Percentiles rank a stretch among this genome's conserved stretches.
These are phyloP conservation scores for Chrysodeixis includens DNA, from an alignment of 2,888 invertebrate genomes.

Conservation along the genomic window DNA sequence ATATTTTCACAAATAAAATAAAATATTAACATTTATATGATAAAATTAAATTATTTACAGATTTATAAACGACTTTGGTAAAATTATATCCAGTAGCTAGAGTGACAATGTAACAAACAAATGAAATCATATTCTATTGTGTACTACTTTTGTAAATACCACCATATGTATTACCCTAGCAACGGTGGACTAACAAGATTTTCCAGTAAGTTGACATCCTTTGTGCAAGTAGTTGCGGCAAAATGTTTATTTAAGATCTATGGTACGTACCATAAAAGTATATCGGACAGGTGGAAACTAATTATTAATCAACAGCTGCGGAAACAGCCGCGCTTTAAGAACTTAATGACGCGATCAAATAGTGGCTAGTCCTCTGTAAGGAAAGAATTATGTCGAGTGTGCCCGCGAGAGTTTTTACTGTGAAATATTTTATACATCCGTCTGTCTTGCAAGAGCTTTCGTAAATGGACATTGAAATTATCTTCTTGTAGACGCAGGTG, in stretches of 20 bases:
- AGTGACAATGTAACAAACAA: too few relatives aligned
- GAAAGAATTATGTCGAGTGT: constrained; percentile 58
- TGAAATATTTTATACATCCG: constrained; percentile 56
- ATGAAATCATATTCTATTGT: too few relatives aligned
- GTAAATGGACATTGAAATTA: constrained; percentile 53
- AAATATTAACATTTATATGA: too few relatives aligned
- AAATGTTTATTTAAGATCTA: constrained; percentile 42
- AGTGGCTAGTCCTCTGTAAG: constrained; percentile 62
- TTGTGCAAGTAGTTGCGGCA: constrained; percentile 29
- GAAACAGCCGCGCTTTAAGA: constrained; percentile 71
- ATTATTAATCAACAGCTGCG: constrained; percentile 82
- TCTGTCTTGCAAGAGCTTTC: constrained; percentile 40
- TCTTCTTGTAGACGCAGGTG: constrained; percentile 57
- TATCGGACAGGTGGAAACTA: constrained; percentile 78
- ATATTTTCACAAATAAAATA: too few relatives aligned
- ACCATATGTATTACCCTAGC: background rate
- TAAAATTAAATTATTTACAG: too few relatives aligned
- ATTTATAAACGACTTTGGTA: too few relatives aligned
- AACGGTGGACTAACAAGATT: background rate
- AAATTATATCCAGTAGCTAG: too few relatives aligned
- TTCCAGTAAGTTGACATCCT: constrained; percentile 28
- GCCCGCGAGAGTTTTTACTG: constrained; percentile 58
- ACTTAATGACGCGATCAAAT: constrained; percentile 72
- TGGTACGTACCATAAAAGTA: constrained; percentile 64
- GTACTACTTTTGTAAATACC: too few relatives aligned